Evolutionary conservation across 2,113 vertebrate genomes (phyloP), one percentile per base, ranked within the genome.

Genomic region (Mystacornis crossleyi): DNA sequence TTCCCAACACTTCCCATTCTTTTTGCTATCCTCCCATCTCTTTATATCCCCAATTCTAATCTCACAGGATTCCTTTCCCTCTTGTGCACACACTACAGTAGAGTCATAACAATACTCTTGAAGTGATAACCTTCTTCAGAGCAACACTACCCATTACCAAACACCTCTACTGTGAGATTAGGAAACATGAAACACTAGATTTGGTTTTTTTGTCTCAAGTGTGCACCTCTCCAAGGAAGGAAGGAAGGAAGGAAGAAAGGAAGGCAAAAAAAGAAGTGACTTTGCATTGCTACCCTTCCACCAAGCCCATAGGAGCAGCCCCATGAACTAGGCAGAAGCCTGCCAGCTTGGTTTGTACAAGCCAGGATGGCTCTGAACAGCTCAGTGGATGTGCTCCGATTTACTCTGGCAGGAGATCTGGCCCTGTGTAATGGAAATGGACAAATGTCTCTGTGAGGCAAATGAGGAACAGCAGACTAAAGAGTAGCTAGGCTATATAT

Each of bases 151-250:
- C 8, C 11, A 18, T 29, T 38, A 72, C 45, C 24, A 72, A 58
- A 73, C 66, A 31, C 3, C 55, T 38, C 25, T 55, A 12, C 34
- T 3, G 14, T 26, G 51, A 80, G 6, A 54, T 34, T 20, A 78
- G 31, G 43, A 78, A 88, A 73, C 17, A 51, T 10, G 8, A 45
- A n/a, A 72, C 36, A 69, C 14, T 34, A 28, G 20, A 73, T 82
- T 40, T 19, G 0, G 0, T 5, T 47, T 50, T 50, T 88, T 66
- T 23, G 55, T 28, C 54, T 64, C 15, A 2, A 9, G 8, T n/a
- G 14, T 45, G 28, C 36, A 55, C 10, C 17, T 90, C 31, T 89
- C 10, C 26, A 43, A 31, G 51, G 57, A 87, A 29, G 7, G 62
- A 51, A 75, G 1, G 23, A 61, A 82, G 51, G 24, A 57, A 55